A percentile compares a stretch with the other conserved stretches of the same genome.
Evolutionary conservation across 2,797 vertebrate species (phyloP).

Genomic region (Coendou prehensilis): DNA sequence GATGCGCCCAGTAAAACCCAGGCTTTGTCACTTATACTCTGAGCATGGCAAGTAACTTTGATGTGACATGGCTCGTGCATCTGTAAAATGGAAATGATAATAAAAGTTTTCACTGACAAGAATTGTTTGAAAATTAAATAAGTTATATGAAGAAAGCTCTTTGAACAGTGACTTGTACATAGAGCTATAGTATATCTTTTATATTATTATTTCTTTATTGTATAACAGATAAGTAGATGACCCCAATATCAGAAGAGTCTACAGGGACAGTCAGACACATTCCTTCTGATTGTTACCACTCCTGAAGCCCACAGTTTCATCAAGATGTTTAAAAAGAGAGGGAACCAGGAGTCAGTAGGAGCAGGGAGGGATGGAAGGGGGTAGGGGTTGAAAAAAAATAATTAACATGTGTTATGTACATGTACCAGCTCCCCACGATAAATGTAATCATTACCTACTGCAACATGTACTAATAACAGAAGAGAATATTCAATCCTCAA

Average conservation of each 20-base stretch:
- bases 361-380: neutral
- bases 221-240: neutral
- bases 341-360: neutral
- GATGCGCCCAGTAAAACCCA: neutral
- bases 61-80: neutral
- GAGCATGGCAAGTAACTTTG: neutral
- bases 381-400: neutral
- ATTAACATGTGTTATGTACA: neutral
- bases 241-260: neutral
- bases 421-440: neutral
- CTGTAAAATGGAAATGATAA: neutral
- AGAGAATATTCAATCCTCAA: neutral
- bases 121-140: neutral
- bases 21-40: neutral
- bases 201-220: constrained; percentile 5
- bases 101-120: neutral
- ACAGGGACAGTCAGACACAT: neutral
- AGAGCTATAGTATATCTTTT: neutral
- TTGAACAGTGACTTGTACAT: neutral
- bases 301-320: neutral
- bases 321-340: neutral
- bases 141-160: neutral
- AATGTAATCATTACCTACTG: neutral
- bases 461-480: neutral
- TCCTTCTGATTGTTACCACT: neutral